Base-by-base conservation (phyloP, 1,140 invertebrate species). In the Stegodyphus mimosarum region DNA sequence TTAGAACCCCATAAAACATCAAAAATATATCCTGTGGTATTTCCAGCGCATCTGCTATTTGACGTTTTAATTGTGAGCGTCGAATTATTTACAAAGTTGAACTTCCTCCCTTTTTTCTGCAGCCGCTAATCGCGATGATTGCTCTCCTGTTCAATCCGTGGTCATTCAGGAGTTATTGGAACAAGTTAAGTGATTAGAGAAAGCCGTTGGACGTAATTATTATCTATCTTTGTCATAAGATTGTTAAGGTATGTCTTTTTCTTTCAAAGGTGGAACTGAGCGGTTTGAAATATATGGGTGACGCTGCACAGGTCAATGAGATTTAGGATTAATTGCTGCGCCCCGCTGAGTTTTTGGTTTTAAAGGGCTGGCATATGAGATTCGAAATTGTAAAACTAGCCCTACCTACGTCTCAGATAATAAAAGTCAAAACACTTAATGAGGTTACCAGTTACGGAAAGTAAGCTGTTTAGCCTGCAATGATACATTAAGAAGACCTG, bases 181-280 rank as follows among this genome's bases (percentile, higher is more conserved):
- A 84, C 72, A 75, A 84, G 81, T 84, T 84, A 84, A 84, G 81
- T 84, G 73, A 76, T 84, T 84, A 84, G 71, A 53, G 72, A n/a
- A 48, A 83, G 79, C 33, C 69, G 69, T 69, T 70, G 60, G 64
- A 75, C 60, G 50, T 84, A 84, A 84, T 84, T 84, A 84, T 67
- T 75, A 84, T 84, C 72, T 70, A 79, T 79, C 71, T 83, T 55
- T 83, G 71, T 83, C 80, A 83, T 13, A 50, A 84, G 81, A 69
- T 49, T 75, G 72, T 55, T 69, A 70, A 67, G 63, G 72, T n/a
- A 83, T 83, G 70, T 74, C 71, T 83, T 83, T 72, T 83, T 72
- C 78, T 72, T 72, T 74, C 52, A 13, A 55, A 80, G 15, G 77
- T 52, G 52, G 69, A 53, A 33, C 33, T 13, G 63, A 9, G 53